These are phyloP conservation scores for Cyphomyrus discorhynchus DNA, from an alignment of 2,113 vertebrate genomes.

Conservation along the genomic window DNA sequence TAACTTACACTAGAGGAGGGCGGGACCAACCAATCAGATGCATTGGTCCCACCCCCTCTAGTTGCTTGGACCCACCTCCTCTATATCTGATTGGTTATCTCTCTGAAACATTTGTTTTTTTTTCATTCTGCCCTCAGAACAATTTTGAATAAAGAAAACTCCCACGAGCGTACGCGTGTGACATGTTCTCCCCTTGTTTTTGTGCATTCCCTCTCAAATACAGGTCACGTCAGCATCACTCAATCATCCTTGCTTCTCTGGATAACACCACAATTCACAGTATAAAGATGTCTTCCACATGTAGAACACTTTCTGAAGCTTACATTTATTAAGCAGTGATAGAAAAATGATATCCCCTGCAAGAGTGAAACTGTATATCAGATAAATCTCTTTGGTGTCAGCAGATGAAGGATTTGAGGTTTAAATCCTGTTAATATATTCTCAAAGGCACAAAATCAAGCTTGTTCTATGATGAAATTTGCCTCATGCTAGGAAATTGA, in stretches of 20 bases:
- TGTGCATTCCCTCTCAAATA: background rate
- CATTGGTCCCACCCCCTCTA: background rate
- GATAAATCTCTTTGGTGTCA: background rate
- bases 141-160: background rate
- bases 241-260: background rate
- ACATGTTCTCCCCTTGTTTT: background rate
- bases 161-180: background rate
- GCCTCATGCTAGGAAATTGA: background rate
- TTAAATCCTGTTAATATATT: slow-evolving; percentile 6
- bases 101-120: background rate
- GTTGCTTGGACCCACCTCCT: background rate
- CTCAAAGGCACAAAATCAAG: background rate
- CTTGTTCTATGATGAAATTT: slow-evolving; percentile 1
- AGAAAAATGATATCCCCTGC: background rate
- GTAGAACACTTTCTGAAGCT: background rate
- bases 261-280: background rate
- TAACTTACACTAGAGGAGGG: background rate
- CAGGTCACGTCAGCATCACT: background rate
- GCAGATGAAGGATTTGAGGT: background rate
- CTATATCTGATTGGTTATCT: background rate
- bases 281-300: background rate
- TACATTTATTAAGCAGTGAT: background rate
- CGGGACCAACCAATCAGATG: background rate
- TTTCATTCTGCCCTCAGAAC: background rate
- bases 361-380: background rate